Conservation (phyloP, 2,888 invertebrate genomes). For the Scaptomyza parva region DNA sequence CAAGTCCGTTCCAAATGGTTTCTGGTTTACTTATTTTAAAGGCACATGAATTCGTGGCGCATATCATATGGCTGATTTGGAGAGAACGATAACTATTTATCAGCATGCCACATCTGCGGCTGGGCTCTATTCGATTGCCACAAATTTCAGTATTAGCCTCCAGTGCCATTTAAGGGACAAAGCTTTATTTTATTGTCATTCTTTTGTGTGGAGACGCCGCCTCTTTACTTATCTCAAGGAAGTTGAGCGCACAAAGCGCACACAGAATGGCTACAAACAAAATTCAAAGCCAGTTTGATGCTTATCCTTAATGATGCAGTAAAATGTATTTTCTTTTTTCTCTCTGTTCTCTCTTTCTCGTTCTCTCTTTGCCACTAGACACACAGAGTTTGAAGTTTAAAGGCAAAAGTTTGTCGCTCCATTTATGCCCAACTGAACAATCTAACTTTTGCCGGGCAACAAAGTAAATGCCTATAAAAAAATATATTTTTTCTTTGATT, state of each 20-base stretch:
- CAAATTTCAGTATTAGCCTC: constrained; percentile 40
- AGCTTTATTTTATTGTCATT: constrained; percentile 57
- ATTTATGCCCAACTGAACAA: constrained; percentile 36
- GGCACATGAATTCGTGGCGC: background rate
- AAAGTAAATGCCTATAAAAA: constrained; percentile 46
- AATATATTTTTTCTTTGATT: constrained; percentile 1
- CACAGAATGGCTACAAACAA: constrained; percentile 68
- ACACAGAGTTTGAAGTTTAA: constrained; percentile 54
- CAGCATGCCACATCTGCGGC: constrained; percentile 45
- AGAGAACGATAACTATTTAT: constrained; percentile 25
- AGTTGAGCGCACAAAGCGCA: constrained; percentile 61
- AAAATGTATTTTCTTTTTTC: constrained; percentile 55
- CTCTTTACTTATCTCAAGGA: constrained; percentile 62
- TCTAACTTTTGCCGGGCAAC: constrained; percentile 62
- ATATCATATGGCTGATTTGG: constrained; percentile 1
- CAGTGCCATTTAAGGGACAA: constrained; percentile 46
- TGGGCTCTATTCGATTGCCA: constrained; percentile 49
- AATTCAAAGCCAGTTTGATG: constrained; percentile 83
- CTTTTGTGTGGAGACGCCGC: constrained; percentile 38
- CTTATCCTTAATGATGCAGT: constrained; percentile 84
- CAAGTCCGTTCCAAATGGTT: constrained; percentile 8
- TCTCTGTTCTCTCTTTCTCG: background rate
- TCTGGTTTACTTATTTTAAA: constrained; percentile 15
- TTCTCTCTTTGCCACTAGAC: constrained; percentile 28
- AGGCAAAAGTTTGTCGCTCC: constrained; percentile 56